Base-by-base conservation (phyloP, 2,888 invertebrate species). In the Rhagonycha lutea region DNA sequence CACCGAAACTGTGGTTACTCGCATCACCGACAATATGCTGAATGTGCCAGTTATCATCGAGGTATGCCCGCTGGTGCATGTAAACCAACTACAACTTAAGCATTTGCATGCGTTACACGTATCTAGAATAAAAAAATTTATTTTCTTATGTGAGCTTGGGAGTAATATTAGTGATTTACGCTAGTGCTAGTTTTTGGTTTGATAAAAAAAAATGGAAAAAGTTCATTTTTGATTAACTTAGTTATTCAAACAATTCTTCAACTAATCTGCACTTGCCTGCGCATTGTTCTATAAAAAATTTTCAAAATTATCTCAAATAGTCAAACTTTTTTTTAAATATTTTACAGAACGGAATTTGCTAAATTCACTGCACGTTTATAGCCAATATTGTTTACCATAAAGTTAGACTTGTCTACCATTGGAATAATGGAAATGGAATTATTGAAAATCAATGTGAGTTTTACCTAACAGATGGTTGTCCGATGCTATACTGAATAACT, bases 1-100 rank as follows among this genome's bases (percentile, higher is more conserved):
- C 91, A 97, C 97, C 86, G 97, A 97, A 91, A 97, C 96, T 81
- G 96, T 96, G 83, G 96, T 97, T 90, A 97, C 97, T 83, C 92
- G 97, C 87, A 93, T 97, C 89, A 97, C 97, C 85, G 96, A 97
- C 90, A 97, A 97, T 91, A 92, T 94, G 88, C 92, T 95, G 90
- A 92, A 93, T 88, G 93, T 92, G 88, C 95, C 95, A 86, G 91
- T 96, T 88, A 94, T 96, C 89, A 93, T 94, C 87, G 96, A 97
- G 96, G 97, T 96, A 93, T 89, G 90, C 89, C 86, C 83, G 80
- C 83, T 79, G 76, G 75, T 75, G 78, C 74, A 76, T 76, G 76
- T 79, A 72, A 70, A 68, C 23, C 61, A 70, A 70, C 65, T 74
- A 71, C 70, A 69, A 69, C 71, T 24, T 14, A 70, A 29, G 70